phyloP scores from a whole-genome alignment of 1,140 invertebrate species.

The Philotrypesis tridentata region DNA sequence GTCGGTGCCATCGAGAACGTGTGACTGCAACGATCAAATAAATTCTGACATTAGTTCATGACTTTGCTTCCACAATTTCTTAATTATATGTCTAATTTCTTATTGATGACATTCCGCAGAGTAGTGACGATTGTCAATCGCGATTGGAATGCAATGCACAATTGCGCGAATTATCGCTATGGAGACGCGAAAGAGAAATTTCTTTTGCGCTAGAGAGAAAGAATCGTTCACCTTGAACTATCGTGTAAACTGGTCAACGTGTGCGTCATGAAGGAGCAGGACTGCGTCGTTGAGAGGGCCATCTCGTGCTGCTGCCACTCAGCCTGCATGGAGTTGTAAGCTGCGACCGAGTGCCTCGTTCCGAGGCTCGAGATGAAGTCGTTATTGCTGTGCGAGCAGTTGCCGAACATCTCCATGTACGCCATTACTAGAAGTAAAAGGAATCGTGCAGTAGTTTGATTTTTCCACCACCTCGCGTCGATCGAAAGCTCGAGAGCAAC shows the following conservation, averaged over 20 bases:
- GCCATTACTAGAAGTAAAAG: slow-evolving; percentile 86
- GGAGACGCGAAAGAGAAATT: too few species aligned
- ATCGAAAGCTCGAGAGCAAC: not conserved
- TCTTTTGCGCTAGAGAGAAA: too few species aligned
- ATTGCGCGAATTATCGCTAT: too few species aligned
- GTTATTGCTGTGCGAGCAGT: slow-evolving; percentile 85
- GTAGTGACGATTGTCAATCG: too few species aligned
- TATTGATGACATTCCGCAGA: too few species aligned
- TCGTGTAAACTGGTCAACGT: slow-evolving; percentile 70
- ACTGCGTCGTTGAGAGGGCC: slow-evolving; percentile 76
- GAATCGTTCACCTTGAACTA: slow-evolving; percentile 64
- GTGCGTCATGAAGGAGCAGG: slow-evolving; percentile 76
- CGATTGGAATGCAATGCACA: too few species aligned
- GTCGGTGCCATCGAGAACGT: slow-evolving; percentile 66
- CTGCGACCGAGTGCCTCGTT: slow-evolving; percentile 86
- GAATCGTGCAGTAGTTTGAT: slow-evolving; percentile 8
- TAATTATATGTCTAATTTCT: too few species aligned
- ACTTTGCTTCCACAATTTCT: too few species aligned
- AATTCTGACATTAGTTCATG: not conserved
- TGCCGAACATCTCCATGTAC: slow-evolving; percentile 96
- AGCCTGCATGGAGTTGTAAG: slow-evolving; percentile 82
- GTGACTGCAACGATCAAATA: slow-evolving; percentile 53
- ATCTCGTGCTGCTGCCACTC: slow-evolving; percentile 80
- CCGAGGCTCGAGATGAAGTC: slow-evolving; percentile 79
- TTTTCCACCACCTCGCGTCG: not conserved